phyloP scores from a whole-genome alignment of 2,888 invertebrate genomes.

The Pseudococcus jackbeardsleyi region DNA sequence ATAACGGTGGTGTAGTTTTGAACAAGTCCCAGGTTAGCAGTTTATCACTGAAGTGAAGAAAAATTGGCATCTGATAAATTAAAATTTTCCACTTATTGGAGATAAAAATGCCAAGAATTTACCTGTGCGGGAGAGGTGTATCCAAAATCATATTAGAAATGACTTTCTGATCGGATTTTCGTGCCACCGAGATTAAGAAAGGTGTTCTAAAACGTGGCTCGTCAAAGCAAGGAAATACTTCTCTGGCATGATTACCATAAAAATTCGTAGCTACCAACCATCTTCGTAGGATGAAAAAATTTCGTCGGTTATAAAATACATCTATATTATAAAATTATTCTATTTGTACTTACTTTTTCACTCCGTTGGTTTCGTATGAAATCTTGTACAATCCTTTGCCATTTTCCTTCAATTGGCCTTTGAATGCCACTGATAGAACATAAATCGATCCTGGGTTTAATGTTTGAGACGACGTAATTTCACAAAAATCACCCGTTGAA shows the following conservation, averaged over 20 bases:
- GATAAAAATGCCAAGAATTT: background rate
- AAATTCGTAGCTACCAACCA: constrained; percentile 86
- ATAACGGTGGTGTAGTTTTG: constrained; percentile 66
- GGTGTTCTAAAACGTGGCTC: constrained; percentile 86
- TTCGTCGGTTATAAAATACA: background rate
- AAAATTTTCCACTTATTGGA: background rate
- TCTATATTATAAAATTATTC: background rate
- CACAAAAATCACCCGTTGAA: background rate
- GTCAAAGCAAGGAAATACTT: constrained; percentile 90
- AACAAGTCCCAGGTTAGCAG: constrained; percentile 53
- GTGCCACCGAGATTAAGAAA: constrained; percentile 79
- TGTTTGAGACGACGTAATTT: background rate
- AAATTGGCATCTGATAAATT: background rate
- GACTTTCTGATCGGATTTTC: constrained; percentile 68
- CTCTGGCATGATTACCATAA: constrained; percentile 82
- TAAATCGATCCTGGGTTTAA: background rate
- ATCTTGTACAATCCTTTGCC: constrained; percentile 66
- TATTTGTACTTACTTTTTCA: constrained; percentile 55
- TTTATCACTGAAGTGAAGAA: background rate
- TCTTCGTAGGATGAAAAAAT: constrained; percentile 70
- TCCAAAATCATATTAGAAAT: constrained; percentile 67
- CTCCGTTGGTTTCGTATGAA: constrained; percentile 48
- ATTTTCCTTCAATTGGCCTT: constrained; percentile 58
- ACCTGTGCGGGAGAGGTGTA: background rate
- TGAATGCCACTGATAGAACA: constrained; percentile 59